phyloP scores from a whole-genome alignment of 2,888 invertebrate genomes.

The Didymodactylos carnosus region DNA sequence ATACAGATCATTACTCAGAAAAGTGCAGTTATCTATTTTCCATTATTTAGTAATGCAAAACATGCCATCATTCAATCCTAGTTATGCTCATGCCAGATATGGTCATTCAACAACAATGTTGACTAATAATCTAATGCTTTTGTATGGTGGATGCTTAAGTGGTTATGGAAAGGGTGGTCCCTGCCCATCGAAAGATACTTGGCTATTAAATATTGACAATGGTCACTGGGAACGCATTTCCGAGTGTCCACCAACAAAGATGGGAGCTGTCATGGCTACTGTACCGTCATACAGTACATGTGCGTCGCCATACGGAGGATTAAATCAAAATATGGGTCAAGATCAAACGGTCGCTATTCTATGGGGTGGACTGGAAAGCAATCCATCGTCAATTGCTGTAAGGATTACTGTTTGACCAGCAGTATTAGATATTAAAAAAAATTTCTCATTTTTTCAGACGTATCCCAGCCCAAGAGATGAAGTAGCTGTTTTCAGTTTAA shows the following conservation, averaged over 20 bases:
- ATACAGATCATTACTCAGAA: not conserved
- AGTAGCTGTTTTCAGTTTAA: not conserved
- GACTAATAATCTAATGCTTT: not conserved
- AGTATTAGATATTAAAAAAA: not conserved
- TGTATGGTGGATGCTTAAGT: not conserved
- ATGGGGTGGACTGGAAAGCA: not conserved
- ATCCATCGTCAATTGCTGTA: not conserved
- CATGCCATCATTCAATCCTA: not conserved
- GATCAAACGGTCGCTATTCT: not conserved
- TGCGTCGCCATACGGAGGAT: not conserved
- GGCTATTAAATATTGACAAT: not conserved
- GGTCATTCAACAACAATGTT: not conserved
- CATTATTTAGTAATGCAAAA: not conserved
- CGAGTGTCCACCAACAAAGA: not conserved
- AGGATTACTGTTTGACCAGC: not conserved
- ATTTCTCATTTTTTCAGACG: not conserved
- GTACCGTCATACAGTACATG: not conserved
- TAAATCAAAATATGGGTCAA: not conserved
- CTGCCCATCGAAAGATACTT: not conserved
- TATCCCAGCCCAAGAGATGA: not conserved
- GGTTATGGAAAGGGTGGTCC: not conserved
- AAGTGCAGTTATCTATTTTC: not conserved
- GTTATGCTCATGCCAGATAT: not conserved
- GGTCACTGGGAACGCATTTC: not conserved
- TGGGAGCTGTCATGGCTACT: not conserved